Evolutionary conservation across 2,888 invertebrate genomes (phyloP).

Genomic region (Orthosia cruda): DNA sequence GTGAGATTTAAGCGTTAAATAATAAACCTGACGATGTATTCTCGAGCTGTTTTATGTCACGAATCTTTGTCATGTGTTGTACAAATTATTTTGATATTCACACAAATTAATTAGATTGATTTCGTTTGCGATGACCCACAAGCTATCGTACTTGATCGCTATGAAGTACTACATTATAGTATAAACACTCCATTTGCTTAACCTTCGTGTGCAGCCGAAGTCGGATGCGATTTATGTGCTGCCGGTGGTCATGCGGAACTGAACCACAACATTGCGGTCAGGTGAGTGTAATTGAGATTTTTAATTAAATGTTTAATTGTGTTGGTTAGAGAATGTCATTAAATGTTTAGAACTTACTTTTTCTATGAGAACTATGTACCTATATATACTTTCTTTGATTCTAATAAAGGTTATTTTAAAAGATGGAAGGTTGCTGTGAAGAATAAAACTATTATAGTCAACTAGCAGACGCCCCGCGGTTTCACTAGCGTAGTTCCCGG

Average conservation of each 20-base stretch:
- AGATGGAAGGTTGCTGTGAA: neutral
- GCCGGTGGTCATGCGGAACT: conserved; percentile 22
- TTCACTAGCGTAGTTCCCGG: too few species aligned
- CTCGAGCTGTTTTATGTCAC: too few species aligned
- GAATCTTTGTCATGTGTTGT: too few species aligned
- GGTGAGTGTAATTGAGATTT: conserved; percentile 46
- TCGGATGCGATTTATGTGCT: conserved; percentile 35
- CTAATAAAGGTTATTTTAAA: too few species aligned
- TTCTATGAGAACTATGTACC: neutral
- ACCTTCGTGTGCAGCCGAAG: neutral
- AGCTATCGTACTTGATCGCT: too few species aligned
- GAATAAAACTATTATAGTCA: too few species aligned
- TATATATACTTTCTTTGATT: neutral
- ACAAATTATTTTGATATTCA: neutral
- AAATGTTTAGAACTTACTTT: neutral
- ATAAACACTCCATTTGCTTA: conserved; percentile 11
- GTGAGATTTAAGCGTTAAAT: too few species aligned
- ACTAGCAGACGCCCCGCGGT: too few species aligned
- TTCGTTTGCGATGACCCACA: neutral
- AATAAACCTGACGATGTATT: too few species aligned
- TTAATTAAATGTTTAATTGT: conserved; percentile 51
- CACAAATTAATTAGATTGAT: too few species aligned
- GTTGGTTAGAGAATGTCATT: neutral
- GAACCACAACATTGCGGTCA: conserved; percentile 28
- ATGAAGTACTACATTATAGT: neutral